Percentiles rank a stretch among this genome's conserved stretches.
phyloP scores from a whole-genome alignment of 1,140 invertebrate genomes.

The Pteromalus puparum region DNA sequence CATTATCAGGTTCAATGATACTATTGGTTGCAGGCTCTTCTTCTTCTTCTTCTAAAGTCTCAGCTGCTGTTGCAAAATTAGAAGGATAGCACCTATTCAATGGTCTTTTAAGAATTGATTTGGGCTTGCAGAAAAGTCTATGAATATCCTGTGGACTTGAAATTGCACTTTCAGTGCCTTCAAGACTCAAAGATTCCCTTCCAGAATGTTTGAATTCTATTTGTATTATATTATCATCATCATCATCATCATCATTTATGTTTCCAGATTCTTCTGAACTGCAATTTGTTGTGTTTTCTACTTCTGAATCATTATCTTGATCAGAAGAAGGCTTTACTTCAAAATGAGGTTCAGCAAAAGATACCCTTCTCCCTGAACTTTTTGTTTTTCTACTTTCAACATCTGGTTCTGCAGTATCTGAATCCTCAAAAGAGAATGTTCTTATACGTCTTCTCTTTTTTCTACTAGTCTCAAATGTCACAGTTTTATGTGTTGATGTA shows the following conservation, averaged over 20 bases:
- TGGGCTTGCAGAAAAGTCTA: conserved; percentile 59
- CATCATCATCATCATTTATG: conserved; percentile 51
- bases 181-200: conserved; percentile 6
- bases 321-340: conserved; percentile 16
- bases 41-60: conserved; percentile 52
- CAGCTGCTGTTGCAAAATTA: conserved; percentile 34
- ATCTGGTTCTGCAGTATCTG: background rate
- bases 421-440: background rate
- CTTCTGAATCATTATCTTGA: background rate
- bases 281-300: background rate
- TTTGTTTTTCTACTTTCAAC: conserved; percentile 36
- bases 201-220: conserved; percentile 66
- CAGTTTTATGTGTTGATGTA: background rate
- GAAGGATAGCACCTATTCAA: conserved; percentile 47
- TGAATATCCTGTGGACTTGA: conserved; percentile 66
- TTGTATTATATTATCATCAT: conserved; percentile 55
- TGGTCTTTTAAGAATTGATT: conserved; percentile 67
- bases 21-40: background rate
- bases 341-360: conserved; percentile 55
- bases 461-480: background rate
- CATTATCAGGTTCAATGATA: conserved; percentile 27
- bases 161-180: conserved; percentile 52
- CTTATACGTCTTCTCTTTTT: background rate
- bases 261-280: conserved; percentile 24
- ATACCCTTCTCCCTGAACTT: conserved; percentile 52